A percentile compares a stretch with the other conserved stretches of the same genome.
These are phyloP conservation scores for Macrophya alboannulata DNA, from an alignment of 2,888 invertebrate genomes.

Conservation along the genomic window DNA sequence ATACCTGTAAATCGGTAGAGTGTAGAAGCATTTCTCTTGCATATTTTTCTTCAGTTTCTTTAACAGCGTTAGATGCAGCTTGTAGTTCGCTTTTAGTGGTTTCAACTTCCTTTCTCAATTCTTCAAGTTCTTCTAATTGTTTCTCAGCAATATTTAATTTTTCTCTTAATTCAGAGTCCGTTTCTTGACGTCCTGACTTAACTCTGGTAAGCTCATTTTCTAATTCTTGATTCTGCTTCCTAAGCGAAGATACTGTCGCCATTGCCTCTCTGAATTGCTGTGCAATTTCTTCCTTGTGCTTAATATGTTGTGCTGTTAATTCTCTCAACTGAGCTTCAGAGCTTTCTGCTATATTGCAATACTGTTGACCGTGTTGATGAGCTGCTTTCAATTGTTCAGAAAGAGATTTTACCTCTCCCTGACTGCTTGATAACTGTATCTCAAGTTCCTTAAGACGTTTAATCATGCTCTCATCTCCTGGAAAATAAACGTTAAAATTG, in stretches of 20 bases:
- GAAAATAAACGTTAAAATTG: slow-evolving; percentile 72
- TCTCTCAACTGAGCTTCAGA: slow-evolving; percentile 90
- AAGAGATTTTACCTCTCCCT: slow-evolving; percentile 86
- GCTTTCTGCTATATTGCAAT: slow-evolving; percentile 91
- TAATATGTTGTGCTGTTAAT: slow-evolving; percentile 83
- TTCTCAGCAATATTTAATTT: slow-evolving; percentile 83
- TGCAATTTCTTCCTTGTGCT: slow-evolving; percentile 84
- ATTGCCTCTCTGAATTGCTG: slow-evolving; percentile 81
- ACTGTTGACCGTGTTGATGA: slow-evolving; percentile 91
- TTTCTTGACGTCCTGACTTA: slow-evolving; percentile 85
- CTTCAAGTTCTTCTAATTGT: slow-evolving; percentile 84
- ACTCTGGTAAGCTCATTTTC: slow-evolving; percentile 88
- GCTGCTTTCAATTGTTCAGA: slow-evolving; percentile 88
- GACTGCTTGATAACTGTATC: slow-evolving; percentile 84
- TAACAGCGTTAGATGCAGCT: slow-evolving; percentile 84
- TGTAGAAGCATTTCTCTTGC: slow-evolving; percentile 90
- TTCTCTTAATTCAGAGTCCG: slow-evolving; percentile 81
- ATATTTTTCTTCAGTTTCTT: slow-evolving; percentile 90
- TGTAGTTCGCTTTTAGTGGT: slow-evolving; percentile 84
- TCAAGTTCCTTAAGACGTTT: slow-evolving; percentile 88
- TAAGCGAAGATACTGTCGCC: slow-evolving; percentile 80
- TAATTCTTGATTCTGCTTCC: slow-evolving; percentile 85
- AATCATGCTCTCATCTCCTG: slow-evolving; percentile 82
- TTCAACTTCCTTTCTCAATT: slow-evolving; percentile 85
- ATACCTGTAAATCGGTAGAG: slow-evolving; percentile 84